A percentile compares a stretch with the other conserved stretches of the same genome.
phyloP scores from a whole-genome alignment of 2,113 vertebrate genomes.

The Oncorhynchus clarkii region DNA sequence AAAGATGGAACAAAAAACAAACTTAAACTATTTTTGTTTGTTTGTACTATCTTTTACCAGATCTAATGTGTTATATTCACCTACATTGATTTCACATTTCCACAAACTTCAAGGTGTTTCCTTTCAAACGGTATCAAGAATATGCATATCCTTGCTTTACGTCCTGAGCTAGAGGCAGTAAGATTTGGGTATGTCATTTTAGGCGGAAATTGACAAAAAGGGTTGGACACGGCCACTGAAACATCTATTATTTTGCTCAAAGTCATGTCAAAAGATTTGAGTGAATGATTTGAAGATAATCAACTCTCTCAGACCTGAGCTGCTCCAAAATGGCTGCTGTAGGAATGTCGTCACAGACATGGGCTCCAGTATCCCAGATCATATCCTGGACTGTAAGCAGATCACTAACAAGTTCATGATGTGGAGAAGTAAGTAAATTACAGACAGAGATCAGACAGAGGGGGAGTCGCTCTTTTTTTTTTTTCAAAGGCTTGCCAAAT shows the following conservation, averaged over 20 bases:
- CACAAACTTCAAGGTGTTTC: too few relatives aligned
- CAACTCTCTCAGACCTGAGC: neutral
- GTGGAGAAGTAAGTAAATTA: slow-evolving; percentile 63
- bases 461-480: slow-evolving; percentile 45
- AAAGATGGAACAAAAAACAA: too few relatives aligned
- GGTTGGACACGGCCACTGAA: neutral
- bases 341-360: neutral
- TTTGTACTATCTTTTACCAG: too few relatives aligned
- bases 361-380: slow-evolving; percentile 9
- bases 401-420: slow-evolving; percentile 60
- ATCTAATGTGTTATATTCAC: too few relatives aligned
- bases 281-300: neutral
- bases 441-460: slow-evolving; percentile 51
- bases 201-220: too few relatives aligned
- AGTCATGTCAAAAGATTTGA: neutral
- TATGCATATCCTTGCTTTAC: too few relatives aligned
- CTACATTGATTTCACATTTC: too few relatives aligned
- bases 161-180: too few relatives aligned
- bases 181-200: too few relatives aligned
- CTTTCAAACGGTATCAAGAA: too few relatives aligned
- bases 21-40: too few relatives aligned
- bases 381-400: slow-evolving; percentile 28
- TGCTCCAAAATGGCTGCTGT: neutral
- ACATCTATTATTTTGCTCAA: neutral
- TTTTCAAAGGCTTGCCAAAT: slow-evolving; percentile 47